A percentile compares a stretch with the other conserved stretches of the same genome.
Evolutionary conservation across 2,888 invertebrate species (phyloP).

Genomic region (Drosophila melanosoma): DNA sequence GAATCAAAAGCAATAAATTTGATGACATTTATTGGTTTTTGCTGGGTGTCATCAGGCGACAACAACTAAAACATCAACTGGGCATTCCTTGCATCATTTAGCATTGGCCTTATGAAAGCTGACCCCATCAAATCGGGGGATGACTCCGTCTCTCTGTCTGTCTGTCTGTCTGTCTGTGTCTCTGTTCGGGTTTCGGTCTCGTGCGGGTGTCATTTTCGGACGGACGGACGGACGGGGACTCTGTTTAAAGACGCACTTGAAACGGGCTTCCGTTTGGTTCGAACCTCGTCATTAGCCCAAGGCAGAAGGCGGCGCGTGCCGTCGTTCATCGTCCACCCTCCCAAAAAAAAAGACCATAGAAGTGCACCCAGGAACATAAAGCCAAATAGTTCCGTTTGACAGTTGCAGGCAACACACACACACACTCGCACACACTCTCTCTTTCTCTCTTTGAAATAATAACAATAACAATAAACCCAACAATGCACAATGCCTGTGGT

Average conservation of each 20-base stretch:
- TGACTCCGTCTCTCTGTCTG: constrained; percentile 6
- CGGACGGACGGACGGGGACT: not conserved
- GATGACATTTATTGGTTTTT: constrained; percentile 84
- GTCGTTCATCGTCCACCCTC: constrained; percentile 36
- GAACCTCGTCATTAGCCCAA: constrained; percentile 73
- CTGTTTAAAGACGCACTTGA: constrained; percentile 70
- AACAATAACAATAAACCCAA: constrained; percentile 81
- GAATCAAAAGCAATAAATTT: constrained; percentile 83
- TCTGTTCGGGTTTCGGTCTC: constrained; percentile 28
- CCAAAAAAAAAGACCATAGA: constrained; percentile 55
- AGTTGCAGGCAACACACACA: constrained; percentile 58
- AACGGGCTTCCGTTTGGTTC: constrained; percentile 61
- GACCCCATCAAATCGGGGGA: constrained; percentile 47
- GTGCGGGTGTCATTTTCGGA: constrained; percentile 58
- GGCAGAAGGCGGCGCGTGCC: constrained; percentile 66
- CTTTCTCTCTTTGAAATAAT: constrained; percentile 61
- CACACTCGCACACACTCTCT: too few relatives aligned
- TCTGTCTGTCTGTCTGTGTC: not conserved
- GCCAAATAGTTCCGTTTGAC: constrained; percentile 76
- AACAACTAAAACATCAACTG: constrained; percentile 18
- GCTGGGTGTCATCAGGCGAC: constrained; percentile 59
- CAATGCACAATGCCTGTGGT: constrained; percentile 55
- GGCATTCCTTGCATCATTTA: constrained; percentile 68
- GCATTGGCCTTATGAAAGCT: constrained; percentile 59
- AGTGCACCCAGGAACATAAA: constrained; percentile 64